Conservation (phyloP, 1,140 invertebrate species). For the Caenorhabditis inopinata region DNA sequence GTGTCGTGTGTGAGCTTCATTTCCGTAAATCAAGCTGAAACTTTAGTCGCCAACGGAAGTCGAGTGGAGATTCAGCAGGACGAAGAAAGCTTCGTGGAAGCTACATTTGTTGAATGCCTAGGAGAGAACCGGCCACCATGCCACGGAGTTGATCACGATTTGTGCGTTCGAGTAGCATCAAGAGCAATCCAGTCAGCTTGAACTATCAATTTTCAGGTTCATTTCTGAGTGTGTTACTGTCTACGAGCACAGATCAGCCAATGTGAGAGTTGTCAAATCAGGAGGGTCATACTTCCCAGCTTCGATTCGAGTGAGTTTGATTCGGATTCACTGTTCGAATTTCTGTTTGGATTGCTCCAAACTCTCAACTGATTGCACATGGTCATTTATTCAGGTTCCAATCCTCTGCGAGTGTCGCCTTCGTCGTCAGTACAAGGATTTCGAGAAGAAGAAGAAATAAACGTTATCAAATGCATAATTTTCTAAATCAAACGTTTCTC, state of each 20-base stretch:
- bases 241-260: constrained; percentile 15
- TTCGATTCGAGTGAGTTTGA: not conserved
- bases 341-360: no score
- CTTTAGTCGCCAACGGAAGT: constrained; percentile 40
- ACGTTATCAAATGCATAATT: no score
- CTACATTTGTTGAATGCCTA: constrained; percentile 35
- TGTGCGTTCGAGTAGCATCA: not conserved
- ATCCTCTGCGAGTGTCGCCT: constrained; percentile 33
- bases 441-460: constrained; percentile 5
- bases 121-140: constrained; percentile 32
- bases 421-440: constrained; percentile 6
- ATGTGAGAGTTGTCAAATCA: constrained; percentile 9
- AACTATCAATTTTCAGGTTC: constrained; percentile 23
- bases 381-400: not conserved
- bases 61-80: constrained; percentile 39
- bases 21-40: not conserved
- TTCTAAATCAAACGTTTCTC: not conserved
- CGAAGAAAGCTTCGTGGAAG: constrained; percentile 21
- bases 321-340: no score
- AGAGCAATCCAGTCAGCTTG: not conserved
- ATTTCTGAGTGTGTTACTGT: constrained; percentile 40
- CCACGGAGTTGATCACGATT: constrained; percentile 31
- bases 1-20: not conserved
- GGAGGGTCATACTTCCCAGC: not conserved
- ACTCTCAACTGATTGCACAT: no score